These are phyloP conservation scores for Drosophila persimilis DNA, from an alignment of 1,140 invertebrate species.

Conservation along the genomic window DNA sequence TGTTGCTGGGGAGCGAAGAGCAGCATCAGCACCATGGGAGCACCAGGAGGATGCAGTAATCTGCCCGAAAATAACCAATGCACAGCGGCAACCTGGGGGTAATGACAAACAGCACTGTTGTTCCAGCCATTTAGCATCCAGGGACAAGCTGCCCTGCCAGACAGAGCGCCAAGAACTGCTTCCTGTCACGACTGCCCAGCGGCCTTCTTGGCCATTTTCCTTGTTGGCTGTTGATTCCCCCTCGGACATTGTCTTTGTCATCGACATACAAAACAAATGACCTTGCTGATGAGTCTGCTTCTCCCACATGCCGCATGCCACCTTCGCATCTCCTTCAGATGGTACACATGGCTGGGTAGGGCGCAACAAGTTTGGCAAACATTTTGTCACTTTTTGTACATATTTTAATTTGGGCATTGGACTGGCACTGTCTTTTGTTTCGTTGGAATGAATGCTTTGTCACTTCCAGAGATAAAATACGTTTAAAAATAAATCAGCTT, in stretches of 20 bases:
- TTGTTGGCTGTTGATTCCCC: constrained; percentile 36
- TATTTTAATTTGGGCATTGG: constrained; percentile 48
- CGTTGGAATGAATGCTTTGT: constrained; percentile 58
- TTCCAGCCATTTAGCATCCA: constrained; percentile 48
- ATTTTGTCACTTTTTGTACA: constrained; percentile 59
- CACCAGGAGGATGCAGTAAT: constrained; percentile 17
- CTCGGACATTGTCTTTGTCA: constrained; percentile 66
- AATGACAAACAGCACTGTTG: constrained; percentile 64
- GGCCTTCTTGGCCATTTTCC: constrained; percentile 35
- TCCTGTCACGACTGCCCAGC: constrained; percentile 65
- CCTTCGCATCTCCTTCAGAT: too few relatives aligned
- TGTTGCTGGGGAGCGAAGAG: not conserved
- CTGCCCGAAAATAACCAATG: constrained; percentile 59
- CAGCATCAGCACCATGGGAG: not conserved
- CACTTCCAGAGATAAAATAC: constrained; percentile 68
- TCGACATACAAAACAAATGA: constrained; percentile 77
- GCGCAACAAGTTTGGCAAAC: constrained; percentile 78
- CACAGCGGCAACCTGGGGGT: constrained; percentile 29
- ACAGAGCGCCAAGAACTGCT: constrained; percentile 40
- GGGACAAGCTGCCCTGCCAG: constrained; percentile 4
- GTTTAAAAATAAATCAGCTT: constrained; percentile 80
- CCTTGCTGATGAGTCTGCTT: constrained; percentile 50
- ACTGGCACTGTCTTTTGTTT: constrained; percentile 33
- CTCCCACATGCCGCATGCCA: not conserved
- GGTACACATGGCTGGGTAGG: not conserved